phyloP scores from a whole-genome alignment of 2,113 vertebrate species.

The Bubo blakistoni region DNA sequence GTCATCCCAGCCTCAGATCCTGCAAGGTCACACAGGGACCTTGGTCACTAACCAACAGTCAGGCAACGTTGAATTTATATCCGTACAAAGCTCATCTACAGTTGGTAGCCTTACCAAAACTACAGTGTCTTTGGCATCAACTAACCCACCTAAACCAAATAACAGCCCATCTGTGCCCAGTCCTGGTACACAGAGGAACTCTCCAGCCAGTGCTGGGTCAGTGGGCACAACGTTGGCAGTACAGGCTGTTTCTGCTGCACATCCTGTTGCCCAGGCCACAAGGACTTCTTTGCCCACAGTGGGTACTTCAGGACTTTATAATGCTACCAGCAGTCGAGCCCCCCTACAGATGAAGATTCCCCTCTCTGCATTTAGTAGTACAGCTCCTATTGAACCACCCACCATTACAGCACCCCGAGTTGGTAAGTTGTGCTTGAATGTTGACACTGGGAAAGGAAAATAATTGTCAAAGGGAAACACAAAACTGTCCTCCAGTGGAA shows the following conservation, averaged over 20 bases:
- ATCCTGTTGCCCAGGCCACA: constrained; percentile 73
- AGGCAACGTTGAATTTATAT: constrained; percentile 80
- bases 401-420: constrained; percentile 36
- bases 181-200: constrained; percentile 73
- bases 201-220: constrained; percentile 66
- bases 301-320: constrained; percentile 74
- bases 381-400: constrained; percentile 66
- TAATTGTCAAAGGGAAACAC: background rate
- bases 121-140: constrained; percentile 71
- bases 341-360: constrained; percentile 78
- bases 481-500: background rate
- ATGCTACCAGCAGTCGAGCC: constrained; percentile 56
- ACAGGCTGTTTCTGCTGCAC: constrained; percentile 73
- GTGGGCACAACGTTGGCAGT: constrained; percentile 73
- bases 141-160: constrained; percentile 74
- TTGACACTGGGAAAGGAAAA: background rate
- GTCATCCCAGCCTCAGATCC: constrained; percentile 80
- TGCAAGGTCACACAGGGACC: constrained; percentile 78
- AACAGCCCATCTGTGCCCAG: constrained; percentile 70
- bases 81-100: constrained; percentile 76
- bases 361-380: constrained; percentile 67
- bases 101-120: constrained; percentile 77
- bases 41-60: constrained; percentile 79
- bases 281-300: constrained; percentile 78
- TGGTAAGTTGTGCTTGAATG: constrained; percentile 69